A percentile compares a stretch with the other conserved stretches of the same genome.
These are phyloP conservation scores for Sebastes reedi DNA, from an alignment of 2,797 vertebrate genomes.

Conservation along the genomic window DNA sequence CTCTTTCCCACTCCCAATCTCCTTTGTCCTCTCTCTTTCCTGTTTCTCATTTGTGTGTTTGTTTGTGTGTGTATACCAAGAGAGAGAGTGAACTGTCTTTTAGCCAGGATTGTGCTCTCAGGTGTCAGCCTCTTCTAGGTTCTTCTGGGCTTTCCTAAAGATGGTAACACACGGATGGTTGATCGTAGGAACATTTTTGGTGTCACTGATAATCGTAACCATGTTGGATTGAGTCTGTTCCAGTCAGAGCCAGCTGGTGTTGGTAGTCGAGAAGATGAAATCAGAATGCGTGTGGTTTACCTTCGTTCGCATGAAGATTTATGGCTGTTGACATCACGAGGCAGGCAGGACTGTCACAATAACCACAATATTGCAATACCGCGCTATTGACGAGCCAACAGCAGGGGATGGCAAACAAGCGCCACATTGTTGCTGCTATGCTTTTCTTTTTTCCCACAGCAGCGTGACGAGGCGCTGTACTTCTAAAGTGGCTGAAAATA, in stretches of 20 bases:
- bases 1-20: constrained; percentile 4
- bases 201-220: not conserved
- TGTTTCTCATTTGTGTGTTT: constrained; percentile 25
- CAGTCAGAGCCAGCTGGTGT: not conserved
- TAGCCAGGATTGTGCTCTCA: constrained; percentile 10
- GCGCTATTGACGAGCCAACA: too few species aligned
- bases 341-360: too few species aligned
- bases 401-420: too few species aligned
- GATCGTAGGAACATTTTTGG: not conserved
- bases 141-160: not conserved
- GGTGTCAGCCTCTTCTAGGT: constrained; percentile 5
- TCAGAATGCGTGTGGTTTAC: not conserved
- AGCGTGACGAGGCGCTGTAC: not conserved
- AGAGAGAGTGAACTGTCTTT: not conserved
- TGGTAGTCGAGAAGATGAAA: not conserved
- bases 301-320: not conserved
- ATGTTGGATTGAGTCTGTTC: not conserved
- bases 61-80: not conserved
- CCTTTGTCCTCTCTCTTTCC: constrained; percentile 32
- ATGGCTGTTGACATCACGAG: not conserved
- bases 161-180: not conserved
- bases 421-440: too few species aligned
- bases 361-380: too few species aligned
- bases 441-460: too few species aligned
- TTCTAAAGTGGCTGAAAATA: not conserved